Conservation (phyloP, 2,888 invertebrate genomes). For the Andrena fulva region DNA sequence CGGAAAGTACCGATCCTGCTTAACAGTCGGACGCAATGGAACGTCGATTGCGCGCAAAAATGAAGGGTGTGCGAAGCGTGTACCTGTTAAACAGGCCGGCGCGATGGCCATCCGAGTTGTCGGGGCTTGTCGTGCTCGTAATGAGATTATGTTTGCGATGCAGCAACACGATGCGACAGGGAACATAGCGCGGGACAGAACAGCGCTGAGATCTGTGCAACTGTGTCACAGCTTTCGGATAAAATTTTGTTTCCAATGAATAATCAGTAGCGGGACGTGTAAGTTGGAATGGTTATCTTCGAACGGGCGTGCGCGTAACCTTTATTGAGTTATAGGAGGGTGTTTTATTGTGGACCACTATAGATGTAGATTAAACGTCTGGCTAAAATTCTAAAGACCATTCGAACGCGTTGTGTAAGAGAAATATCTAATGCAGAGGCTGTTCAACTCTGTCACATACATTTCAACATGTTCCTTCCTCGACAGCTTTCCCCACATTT, state of each 20-base stretch:
- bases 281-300: background rate
- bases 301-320: background rate
- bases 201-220: conserved; percentile 27
- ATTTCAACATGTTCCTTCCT: background rate
- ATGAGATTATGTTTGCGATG: conserved; percentile 57
- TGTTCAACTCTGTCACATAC: no score
- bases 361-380: no score
- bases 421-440: no score
- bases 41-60: background rate
- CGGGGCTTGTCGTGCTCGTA: conserved; percentile 47
- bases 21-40: background rate
- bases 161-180: conserved; percentile 43
- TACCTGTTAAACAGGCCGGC: conserved; percentile 17
- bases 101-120: conserved; percentile 28
- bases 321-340: background rate
- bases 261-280: conserved; percentile 5
- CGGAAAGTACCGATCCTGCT: background rate
- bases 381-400: no score
- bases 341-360: no score
- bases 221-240: conserved; percentile 25
- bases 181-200: conserved; percentile 26
- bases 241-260: conserved; percentile 25
- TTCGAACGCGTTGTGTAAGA: no score
- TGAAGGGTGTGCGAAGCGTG: conserved; percentile 6
- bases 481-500: background rate